A percentile compares a stretch with the other conserved stretches of the same genome.
phyloP scores from a whole-genome alignment of 2,888 invertebrate genomes.

The Eupithecia vulgata region DNA sequence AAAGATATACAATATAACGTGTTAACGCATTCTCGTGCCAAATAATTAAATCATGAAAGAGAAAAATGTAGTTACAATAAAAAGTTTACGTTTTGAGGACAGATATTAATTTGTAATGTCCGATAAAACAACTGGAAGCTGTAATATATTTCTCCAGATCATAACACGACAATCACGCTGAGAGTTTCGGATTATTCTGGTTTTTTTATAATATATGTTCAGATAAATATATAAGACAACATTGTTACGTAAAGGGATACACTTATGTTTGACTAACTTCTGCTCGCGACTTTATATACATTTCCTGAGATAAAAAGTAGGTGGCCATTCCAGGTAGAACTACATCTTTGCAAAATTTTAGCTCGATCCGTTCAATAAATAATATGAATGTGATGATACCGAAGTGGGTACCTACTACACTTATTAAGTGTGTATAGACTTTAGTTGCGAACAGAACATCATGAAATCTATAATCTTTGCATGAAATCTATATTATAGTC shows the following conservation, averaged over 20 bases:
- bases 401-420: background rate
- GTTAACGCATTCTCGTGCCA: constrained; percentile 31
- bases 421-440: background rate
- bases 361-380: no score
- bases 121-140: constrained; percentile 34
- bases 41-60: constrained; percentile 29
- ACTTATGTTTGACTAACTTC: background rate
- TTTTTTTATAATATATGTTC: background rate
- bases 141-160: constrained; percentile 31
- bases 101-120: constrained; percentile 31
- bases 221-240: background rate
- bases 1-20: constrained; percentile 32
- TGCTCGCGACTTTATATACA: background rate
- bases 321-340: no score
- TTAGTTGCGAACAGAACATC: no score
- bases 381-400: background rate
- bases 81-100: constrained; percentile 25
- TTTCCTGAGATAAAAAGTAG: background rate
- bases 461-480: background rate
- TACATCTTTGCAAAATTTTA: no score
- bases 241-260: background rate
- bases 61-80: constrained; percentile 24
- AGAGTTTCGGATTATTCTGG: constrained; percentile 13
- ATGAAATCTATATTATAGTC: no score
- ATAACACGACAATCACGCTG: constrained; percentile 31